Evolutionary conservation across 1,140 invertebrate genomes (phyloP).

Genomic region (Drosophila lini): DNA sequence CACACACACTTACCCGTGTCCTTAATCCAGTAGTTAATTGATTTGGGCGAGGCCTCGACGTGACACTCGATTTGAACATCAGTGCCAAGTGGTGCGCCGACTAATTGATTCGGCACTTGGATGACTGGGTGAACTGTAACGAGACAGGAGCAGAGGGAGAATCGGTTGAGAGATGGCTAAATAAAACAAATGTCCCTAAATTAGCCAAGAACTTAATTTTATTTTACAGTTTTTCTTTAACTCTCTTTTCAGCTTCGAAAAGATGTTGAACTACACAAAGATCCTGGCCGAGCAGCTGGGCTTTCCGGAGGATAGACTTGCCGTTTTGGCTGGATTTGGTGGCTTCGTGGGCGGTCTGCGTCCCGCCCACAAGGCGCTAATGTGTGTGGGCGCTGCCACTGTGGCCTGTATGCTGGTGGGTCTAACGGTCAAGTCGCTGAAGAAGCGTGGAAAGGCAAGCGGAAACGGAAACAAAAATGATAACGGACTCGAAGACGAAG

Average conservation of each 20-base stretch:
- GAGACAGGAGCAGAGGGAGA: constrained; percentile 17
- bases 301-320: not conserved
- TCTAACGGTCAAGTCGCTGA: constrained; percentile 27
- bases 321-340: not conserved
- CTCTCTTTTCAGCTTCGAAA: not conserved
- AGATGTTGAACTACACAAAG: constrained; percentile 25
- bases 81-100: constrained; percentile 93
- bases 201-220: constrained; percentile 1
- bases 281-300: constrained; percentile 16
- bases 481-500: not conserved
- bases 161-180: constrained; percentile 10
- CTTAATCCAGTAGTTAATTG: constrained; percentile 94
- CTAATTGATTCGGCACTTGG: constrained; percentile 94
- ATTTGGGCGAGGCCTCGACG: constrained; percentile 94
- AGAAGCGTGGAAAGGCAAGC: not conserved
- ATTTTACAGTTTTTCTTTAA: no score
- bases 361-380: constrained; percentile 31
- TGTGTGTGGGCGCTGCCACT: constrained; percentile 43
- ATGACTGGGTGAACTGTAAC: constrained; percentile 93
- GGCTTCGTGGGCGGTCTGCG: constrained; percentile 3
- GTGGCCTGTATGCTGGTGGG: constrained; percentile 36
- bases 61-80: constrained; percentile 95
- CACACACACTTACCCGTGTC: constrained; percentile 88
- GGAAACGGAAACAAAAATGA: not conserved
- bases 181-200: constrained; percentile 23